These are phyloP conservation scores for Drosophila emarginata DNA, from an alignment of 2,888 invertebrate species.

Conservation along the genomic window DNA sequence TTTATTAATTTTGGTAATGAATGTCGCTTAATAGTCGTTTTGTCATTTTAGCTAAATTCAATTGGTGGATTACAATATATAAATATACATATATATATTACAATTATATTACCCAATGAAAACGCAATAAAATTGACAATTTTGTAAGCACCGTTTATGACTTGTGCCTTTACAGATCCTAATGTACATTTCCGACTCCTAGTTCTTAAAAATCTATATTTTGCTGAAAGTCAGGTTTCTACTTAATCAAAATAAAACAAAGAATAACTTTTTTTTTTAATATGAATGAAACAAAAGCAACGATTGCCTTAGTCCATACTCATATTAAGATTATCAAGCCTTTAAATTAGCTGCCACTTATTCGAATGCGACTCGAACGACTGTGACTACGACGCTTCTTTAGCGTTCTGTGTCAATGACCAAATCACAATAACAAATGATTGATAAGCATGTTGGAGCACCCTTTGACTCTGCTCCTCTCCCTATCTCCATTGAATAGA, in stretches of 20 bases:
- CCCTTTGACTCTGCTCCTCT: not conserved
- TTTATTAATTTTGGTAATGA: too few species aligned
- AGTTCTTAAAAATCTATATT: too few species aligned
- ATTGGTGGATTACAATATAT: too few species aligned
- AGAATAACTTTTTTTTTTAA: too few species aligned
- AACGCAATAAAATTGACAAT: too few species aligned
- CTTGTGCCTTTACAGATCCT: too few species aligned
- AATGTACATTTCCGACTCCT: too few species aligned
- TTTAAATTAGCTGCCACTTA: constrained; percentile 2
- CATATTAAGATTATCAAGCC: not conserved
- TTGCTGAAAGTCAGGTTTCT: not conserved
- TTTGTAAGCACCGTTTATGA: too few species aligned
- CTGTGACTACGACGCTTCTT: not conserved
- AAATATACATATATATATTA: too few species aligned
- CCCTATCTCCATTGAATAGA: not conserved
- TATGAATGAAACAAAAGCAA: not conserved
- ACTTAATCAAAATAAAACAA: not conserved
- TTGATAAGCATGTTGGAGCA: constrained; percentile 47
- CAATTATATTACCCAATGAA: too few species aligned
- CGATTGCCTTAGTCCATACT: not conserved
- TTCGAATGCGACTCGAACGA: not conserved
- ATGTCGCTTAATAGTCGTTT: too few species aligned
- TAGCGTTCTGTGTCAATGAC: constrained; percentile 63
- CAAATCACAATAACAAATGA: constrained; percentile 39
- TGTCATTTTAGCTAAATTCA: too few species aligned